phyloP scores from a whole-genome alignment of 2,888 invertebrate genomes.

The Acanthosepion pharaonis region DNA sequence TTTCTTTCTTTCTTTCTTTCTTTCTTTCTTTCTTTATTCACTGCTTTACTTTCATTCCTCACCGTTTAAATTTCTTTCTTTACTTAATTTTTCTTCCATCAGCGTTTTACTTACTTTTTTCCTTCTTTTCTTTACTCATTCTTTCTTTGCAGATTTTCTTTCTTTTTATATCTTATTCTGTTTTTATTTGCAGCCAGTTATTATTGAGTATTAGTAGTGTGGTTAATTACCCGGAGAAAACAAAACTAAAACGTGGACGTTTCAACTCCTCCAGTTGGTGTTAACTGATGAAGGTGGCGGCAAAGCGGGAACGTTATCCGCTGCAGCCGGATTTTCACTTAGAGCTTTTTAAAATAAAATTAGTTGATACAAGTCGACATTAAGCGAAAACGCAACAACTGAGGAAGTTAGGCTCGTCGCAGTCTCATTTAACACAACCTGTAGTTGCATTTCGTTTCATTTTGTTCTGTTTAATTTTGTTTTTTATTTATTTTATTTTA shows the following conservation, averaged over 20 bases:
- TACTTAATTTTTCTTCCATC: too few relatives aligned
- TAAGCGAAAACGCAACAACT: not conserved
- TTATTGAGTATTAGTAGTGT: not conserved
- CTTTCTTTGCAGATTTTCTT: too few relatives aligned
- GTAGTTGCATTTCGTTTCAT: not conserved
- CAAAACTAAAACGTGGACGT: not conserved
- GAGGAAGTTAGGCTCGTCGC: not conserved
- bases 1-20: not conserved
- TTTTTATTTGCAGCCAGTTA: not conserved
- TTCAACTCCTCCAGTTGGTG: not conserved
- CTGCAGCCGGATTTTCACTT: not conserved
- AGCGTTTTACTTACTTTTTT: too few relatives aligned
- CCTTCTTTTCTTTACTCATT: too few relatives aligned
- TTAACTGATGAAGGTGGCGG: not conserved
- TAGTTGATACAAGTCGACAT: conserved; percentile 33
- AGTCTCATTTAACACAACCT: conserved; percentile 8
- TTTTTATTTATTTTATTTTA: too few relatives aligned
- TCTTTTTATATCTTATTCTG: not conserved
- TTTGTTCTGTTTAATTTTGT: not conserved
- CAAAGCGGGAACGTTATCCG: not conserved
- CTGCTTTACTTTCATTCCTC: not conserved
- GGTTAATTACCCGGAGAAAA: not conserved
- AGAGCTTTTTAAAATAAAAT: not conserved
- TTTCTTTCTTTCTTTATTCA: not conserved
- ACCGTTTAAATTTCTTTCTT: too few relatives aligned